phyloP scores from a whole-genome alignment of 1,140 invertebrate species.

The Pararge aegeria region DNA sequence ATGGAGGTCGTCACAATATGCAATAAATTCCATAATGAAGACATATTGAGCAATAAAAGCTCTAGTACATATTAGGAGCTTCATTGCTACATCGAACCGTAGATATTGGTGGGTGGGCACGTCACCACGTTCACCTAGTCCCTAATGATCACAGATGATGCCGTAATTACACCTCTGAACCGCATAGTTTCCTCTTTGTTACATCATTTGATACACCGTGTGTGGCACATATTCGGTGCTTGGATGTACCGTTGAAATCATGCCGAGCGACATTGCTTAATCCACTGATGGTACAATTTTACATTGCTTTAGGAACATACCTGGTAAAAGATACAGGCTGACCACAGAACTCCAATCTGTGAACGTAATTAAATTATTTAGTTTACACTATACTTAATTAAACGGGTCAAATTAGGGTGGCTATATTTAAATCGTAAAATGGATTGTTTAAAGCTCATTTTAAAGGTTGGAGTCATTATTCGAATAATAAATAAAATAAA shows the following conservation, averaged over 20 bases:
- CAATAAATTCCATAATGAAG: too few species aligned
- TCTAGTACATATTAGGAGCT: not conserved
- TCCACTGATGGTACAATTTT: constrained; percentile 7
- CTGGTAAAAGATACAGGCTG: too few species aligned
- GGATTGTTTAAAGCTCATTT: too few species aligned
- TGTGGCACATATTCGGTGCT: constrained; percentile 37
- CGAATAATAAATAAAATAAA: too few species aligned
- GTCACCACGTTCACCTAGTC: constrained; percentile 45
- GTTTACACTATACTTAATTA: too few species aligned
- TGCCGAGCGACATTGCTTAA: constrained; percentile 26
- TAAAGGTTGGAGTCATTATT: too few species aligned
- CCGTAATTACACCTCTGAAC: constrained; percentile 60
- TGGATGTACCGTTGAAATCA: constrained; percentile 21
- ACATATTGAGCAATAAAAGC: too few species aligned
- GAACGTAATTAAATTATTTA: too few species aligned
- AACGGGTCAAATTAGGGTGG: too few species aligned
- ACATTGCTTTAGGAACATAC: not conserved
- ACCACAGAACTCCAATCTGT: too few species aligned
- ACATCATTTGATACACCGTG: constrained; percentile 46
- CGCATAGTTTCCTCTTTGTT: constrained; percentile 62
- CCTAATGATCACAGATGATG: constrained; percentile 60
- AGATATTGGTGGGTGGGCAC: constrained; percentile 39
- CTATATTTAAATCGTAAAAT: too few species aligned
- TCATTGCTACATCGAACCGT: not conserved
- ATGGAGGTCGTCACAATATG: too few species aligned